A percentile compares a stretch with the other conserved stretches of the same genome.
Conservation (phyloP, 2,888 invertebrate species). For the Linyphia triangularis region DNA sequence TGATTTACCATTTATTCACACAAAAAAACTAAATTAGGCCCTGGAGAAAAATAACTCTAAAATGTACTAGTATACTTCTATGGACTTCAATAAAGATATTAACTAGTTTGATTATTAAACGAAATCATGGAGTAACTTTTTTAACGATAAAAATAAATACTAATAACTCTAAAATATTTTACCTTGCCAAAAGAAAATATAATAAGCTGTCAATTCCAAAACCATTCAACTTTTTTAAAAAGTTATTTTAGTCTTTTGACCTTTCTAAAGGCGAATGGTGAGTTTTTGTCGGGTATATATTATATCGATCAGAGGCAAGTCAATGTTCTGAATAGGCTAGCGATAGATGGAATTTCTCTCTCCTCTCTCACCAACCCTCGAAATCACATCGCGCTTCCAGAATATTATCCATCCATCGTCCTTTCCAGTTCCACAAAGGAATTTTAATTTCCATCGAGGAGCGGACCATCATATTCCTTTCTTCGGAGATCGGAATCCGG, state of each 20-base stretch:
- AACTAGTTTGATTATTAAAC: too few species aligned
- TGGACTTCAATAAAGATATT: too few species aligned
- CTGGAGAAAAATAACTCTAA: too few species aligned
- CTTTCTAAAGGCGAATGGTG: not conserved
- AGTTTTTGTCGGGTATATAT: not conserved
- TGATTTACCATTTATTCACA: too few species aligned
- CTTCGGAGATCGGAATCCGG: slow-evolving; percentile 29
- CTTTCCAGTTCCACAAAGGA: slow-evolving; percentile 41
- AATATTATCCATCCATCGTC: slow-evolving; percentile 25
- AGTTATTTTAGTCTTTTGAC: not conserved
- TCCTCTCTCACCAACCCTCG: not conserved
- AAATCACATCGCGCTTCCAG: slow-evolving; percentile 54
- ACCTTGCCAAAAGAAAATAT: too few species aligned
- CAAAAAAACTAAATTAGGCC: too few species aligned
- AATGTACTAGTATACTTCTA: too few species aligned
- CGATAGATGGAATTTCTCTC: slow-evolving; percentile 55
- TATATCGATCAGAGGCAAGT: slow-evolving; percentile 32
- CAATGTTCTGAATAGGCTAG: slow-evolving; percentile 5
- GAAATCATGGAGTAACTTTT: too few species aligned
- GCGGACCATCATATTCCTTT: slow-evolving; percentile 14
- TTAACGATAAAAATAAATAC: too few species aligned
- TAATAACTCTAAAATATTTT: too few species aligned
- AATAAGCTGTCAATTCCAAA: too few species aligned
- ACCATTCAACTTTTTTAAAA: too few species aligned
- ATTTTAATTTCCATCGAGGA: slow-evolving; percentile 62